Percentiles rank a stretch among this genome's conserved stretches.
Evolutionary conservation across 1,140 invertebrate species (phyloP).

Genomic region (Heliconius hewitsoni): DNA sequence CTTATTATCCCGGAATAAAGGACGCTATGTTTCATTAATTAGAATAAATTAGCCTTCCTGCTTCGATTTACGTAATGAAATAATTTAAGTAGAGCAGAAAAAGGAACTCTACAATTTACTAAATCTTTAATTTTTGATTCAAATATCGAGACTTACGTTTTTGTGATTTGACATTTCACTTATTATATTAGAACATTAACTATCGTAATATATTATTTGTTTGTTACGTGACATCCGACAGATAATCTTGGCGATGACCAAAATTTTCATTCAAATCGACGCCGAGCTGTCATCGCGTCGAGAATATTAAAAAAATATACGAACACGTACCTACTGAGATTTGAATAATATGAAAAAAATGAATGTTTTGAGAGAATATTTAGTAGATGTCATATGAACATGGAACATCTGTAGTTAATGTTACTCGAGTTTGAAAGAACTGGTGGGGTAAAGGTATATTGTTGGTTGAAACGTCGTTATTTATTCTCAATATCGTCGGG

Average conservation of each 20-base stretch:
- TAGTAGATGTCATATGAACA: neutral
- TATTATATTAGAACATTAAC: neutral
- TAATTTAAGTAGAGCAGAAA: constrained; percentile 15
- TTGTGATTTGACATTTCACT: neutral
- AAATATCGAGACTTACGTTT: neutral
- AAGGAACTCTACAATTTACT: neutral
- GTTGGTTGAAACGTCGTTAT: constrained; percentile 22
- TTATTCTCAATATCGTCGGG: constrained; percentile 41
- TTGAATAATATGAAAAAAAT: neutral
- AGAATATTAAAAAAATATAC: constrained; percentile 22
- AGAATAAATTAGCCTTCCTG: constrained; percentile 59
- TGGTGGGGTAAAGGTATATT: constrained; percentile 1
- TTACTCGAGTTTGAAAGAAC: constrained; percentile 5
- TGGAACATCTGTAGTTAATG: neutral
- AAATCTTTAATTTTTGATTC: neutral
- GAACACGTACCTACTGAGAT: neutral
- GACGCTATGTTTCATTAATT: constrained; percentile 53
- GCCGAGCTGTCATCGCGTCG: neutral
- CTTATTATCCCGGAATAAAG: constrained; percentile 41
- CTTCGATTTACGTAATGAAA: constrained; percentile 36
- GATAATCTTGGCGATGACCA: neutral
- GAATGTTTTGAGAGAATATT: constrained; percentile 1
- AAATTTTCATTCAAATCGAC: constrained; percentile 10
- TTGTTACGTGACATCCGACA: constrained; percentile 20
- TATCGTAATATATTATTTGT: constrained; percentile 13